These are phyloP conservation scores for Peromyscus attwateri DNA, from an alignment of 2,797 vertebrate genomes.

Conservation along the genomic window DNA sequence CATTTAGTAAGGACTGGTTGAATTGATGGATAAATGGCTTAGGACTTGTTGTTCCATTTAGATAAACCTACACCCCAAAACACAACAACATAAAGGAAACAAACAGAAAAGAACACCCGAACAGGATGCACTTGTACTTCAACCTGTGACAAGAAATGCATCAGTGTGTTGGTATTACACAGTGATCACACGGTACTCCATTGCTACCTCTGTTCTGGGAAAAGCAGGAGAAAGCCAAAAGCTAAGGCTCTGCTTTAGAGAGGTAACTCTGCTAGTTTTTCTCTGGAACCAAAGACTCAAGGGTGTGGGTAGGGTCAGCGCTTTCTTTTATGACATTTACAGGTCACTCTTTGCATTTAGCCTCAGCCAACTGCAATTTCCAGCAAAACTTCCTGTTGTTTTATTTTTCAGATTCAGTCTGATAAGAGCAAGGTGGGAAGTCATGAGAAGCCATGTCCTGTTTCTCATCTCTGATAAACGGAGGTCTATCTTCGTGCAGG, in stretches of 20 bases:
- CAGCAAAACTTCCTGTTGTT: conserved; percentile 68
- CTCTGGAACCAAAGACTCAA: background rate
- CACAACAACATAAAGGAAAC: background rate
- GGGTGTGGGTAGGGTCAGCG: background rate
- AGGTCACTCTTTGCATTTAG: background rate
- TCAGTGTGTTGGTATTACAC: background rate
- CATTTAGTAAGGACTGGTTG: background rate
- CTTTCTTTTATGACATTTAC: background rate
- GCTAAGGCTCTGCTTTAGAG: background rate
- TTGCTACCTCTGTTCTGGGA: background rate
- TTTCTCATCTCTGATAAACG: background rate
- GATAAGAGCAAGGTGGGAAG: conserved; percentile 22
- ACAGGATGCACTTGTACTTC: background rate
- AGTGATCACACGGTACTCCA: background rate
- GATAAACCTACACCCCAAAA: background rate
- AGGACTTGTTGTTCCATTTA: background rate
- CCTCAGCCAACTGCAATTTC: background rate
- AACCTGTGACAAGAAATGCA: background rate
- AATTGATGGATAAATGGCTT: background rate
- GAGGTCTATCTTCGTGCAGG: background rate
- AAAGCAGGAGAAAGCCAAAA: background rate
- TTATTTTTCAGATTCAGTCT: background rate
- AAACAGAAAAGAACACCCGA: background rate
- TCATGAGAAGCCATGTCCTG: background rate
- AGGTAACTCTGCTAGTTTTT: background rate